phyloP scores from a whole-genome alignment of 2,797 vertebrate genomes.

The Tenualosa thibaudeaui region DNA sequence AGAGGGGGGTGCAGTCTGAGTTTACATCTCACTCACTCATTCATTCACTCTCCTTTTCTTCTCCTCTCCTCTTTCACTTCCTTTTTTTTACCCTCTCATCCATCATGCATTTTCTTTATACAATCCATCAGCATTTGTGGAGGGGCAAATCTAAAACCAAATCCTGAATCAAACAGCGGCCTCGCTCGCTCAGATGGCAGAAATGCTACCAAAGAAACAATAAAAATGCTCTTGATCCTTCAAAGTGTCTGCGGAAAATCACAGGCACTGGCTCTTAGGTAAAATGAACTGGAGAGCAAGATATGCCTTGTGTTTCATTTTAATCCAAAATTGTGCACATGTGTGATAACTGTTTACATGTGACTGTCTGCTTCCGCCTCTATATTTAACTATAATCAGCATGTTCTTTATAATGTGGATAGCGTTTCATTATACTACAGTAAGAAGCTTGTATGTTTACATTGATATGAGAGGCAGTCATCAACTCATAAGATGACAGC shows the following conservation, averaged over 20 bases:
- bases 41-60: background rate
- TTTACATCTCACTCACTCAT: background rate
- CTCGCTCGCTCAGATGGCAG: background rate
- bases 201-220: background rate
- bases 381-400: conserved; percentile 4
- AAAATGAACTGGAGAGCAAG: background rate
- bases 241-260: background rate
- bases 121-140: background rate
- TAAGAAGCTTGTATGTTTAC: background rate
- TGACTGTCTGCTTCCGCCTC: background rate
- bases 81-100: background rate
- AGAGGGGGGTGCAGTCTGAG: background rate
- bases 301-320: background rate
- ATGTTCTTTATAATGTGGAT: background rate
- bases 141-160: background rate
- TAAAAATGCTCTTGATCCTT: background rate
- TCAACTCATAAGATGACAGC: background rate
- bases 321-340: background rate
- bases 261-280: background rate
- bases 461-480: background rate
- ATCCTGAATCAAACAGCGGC: background rate
- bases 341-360: conserved; percentile 1
- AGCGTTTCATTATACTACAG: background rate
- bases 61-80: background rate
- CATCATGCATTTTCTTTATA: background rate